Evolutionary conservation across 2,888 invertebrate genomes (phyloP).

Genomic region (Dryocosmus kuriphilus): DNA sequence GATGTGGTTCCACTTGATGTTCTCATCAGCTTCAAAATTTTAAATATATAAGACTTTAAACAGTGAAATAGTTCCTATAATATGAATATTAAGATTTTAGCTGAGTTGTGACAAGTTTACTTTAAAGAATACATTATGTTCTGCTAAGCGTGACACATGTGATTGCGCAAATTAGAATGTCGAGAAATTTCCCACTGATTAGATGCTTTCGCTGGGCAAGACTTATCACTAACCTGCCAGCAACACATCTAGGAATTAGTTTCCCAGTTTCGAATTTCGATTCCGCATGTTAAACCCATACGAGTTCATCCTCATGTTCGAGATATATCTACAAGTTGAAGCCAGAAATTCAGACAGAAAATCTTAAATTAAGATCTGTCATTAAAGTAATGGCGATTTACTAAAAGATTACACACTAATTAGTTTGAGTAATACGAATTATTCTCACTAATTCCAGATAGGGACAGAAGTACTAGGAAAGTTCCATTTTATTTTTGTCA

Average conservation of each 20-base stretch:
- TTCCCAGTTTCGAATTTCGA: constrained; percentile 31
- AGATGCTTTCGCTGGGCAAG: constrained; percentile 10
- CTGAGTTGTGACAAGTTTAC: not conserved
- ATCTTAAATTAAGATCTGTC: not conserved
- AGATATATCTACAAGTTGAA: not conserved
- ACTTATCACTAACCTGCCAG: constrained; percentile 26
- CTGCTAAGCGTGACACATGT: not conserved
- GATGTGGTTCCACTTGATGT: not conserved
- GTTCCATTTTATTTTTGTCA: too few species aligned
- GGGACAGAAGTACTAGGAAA: too few species aligned
- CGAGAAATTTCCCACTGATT: constrained; percentile 21
- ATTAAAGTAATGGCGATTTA: not conserved
- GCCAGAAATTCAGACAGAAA: not conserved
- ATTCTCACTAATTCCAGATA: too few species aligned
- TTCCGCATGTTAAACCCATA: constrained; percentile 23
- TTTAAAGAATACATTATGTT: not conserved
- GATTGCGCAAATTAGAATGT: constrained; percentile 14
- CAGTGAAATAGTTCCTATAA: too few species aligned
- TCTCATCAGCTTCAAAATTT: not conserved
- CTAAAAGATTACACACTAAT: not conserved
- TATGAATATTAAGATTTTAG: too few species aligned
- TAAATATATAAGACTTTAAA: not conserved
- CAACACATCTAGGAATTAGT: constrained; percentile 33
- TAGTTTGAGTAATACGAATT: not conserved
- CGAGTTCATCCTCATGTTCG: constrained; percentile 8